Evolutionary conservation across 2,797 vertebrate species (phyloP).

Genomic region (Typhlichthys subterraneus): DNA sequence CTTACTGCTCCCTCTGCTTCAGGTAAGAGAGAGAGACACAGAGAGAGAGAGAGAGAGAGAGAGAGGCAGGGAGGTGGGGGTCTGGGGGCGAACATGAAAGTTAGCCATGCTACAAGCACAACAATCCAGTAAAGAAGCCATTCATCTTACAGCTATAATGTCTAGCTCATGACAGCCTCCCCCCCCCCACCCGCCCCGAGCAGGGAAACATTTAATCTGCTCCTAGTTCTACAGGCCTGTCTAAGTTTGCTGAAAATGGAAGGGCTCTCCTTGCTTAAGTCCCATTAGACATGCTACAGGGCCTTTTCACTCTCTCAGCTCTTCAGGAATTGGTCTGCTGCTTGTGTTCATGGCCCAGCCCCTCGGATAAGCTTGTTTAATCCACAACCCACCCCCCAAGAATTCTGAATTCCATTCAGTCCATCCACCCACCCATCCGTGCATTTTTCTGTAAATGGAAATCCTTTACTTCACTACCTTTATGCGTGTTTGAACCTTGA

Average conservation of each 20-base stretch:
- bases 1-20: constrained; percentile 49
- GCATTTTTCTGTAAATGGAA: constrained; percentile 24
- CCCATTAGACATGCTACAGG: constrained; percentile 52
- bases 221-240: constrained; percentile 35
- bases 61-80: neutral
- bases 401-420: neutral
- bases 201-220: constrained; percentile 22
- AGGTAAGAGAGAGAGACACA: constrained; percentile 42
- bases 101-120: neutral
- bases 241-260: constrained; percentile 42
- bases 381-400: constrained; percentile 45
- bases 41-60: neutral
- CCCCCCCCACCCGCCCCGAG: constrained; percentile 22
- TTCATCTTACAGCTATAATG: neutral
- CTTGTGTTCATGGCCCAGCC: constrained; percentile 58
- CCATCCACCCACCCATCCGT: constrained; percentile 41
- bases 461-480: constrained; percentile 36
- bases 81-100: neutral
- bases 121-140: neutral
- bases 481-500: constrained; percentile 43
- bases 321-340: constrained; percentile 51
- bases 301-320: constrained; percentile 42
- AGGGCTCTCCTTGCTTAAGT: constrained; percentile 39
- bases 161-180: constrained; percentile 25
- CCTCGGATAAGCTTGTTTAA: constrained; percentile 65